A percentile compares a stretch with the other conserved stretches of the same genome.
Evolutionary conservation across 2,797 vertebrate species (phyloP).

Genomic region (Phrynocephalus forsythii): DNA sequence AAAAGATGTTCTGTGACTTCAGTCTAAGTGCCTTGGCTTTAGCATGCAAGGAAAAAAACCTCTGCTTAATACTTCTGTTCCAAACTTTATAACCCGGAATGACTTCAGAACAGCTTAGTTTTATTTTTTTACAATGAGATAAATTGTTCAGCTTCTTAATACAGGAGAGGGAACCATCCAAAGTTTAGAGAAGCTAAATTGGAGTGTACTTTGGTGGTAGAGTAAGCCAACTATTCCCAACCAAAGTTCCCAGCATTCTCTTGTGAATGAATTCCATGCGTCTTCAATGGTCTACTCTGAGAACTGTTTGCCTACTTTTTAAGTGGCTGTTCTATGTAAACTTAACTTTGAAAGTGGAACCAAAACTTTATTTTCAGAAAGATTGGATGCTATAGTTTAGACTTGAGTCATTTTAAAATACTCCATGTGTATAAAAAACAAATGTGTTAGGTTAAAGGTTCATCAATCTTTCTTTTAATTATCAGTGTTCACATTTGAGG

Average conservation of each 20-base stretch:
- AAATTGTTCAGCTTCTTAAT: neutral
- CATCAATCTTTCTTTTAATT: neutral
- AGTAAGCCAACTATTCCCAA: neutral
- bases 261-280: neutral
- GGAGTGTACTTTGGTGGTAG: neutral
- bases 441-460: neutral
- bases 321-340: neutral
- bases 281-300: too few relatives aligned
- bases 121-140: slow-evolving; percentile 7
- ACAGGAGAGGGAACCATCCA: neutral
- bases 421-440: too few relatives aligned
- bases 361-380: neutral
- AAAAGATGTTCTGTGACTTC: slow-evolving; percentile 30
- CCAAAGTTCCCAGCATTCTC: neutral
- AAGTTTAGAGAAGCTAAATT: neutral
- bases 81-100: slow-evolving; percentile 33
- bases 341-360: neutral
- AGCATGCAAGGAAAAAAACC: neutral
- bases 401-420: neutral
- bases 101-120: slow-evolving; percentile 18
- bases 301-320: neutral
- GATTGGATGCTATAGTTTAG: neutral
- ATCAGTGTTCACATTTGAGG: neutral
- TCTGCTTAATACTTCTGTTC: neutral
- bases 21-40: neutral